Conservation (phyloP, 1,140 invertebrate genomes). For the Olivierus martensii region DNA sequence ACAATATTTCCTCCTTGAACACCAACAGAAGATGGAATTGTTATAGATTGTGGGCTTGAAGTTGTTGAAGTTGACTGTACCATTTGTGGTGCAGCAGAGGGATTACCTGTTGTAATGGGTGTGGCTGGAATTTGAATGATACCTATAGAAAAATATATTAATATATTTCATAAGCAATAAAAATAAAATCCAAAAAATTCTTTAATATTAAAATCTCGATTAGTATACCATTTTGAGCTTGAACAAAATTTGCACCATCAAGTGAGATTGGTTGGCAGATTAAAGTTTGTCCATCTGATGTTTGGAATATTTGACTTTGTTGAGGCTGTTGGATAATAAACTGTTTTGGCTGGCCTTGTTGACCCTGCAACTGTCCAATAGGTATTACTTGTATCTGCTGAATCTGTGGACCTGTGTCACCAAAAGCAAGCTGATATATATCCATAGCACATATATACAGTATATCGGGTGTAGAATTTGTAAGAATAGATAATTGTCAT, state of each 20-base stretch:
- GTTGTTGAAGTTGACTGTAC: slow-evolving; percentile 28
- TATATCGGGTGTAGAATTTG: too few relatives aligned
- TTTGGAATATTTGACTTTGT: slow-evolving; percentile 54
- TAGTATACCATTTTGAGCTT: slow-evolving; percentile 26
- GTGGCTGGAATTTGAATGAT: slow-evolving; percentile 27
- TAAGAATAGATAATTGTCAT: too few relatives aligned
- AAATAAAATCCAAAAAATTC: slow-evolving; percentile 15
- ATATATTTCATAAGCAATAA: slow-evolving; percentile 27
- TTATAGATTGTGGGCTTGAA: slow-evolving; percentile 39
- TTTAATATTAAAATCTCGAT: too few relatives aligned
- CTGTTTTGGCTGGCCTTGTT: slow-evolving; percentile 30
- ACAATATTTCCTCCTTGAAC: slow-evolving; percentile 43
- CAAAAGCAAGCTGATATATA: too few relatives aligned
- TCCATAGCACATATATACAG: too few relatives aligned
- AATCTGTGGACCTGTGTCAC: slow-evolving; percentile 30
- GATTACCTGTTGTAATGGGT: slow-evolving; percentile 7
- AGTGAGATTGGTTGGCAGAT: slow-evolving; percentile 68
- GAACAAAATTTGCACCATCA: slow-evolving; percentile 31
- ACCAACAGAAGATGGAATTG: slow-evolving; percentile 25
- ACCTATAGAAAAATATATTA: slow-evolving; percentile 6
- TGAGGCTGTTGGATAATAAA: slow-evolving; percentile 44
- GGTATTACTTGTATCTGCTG: slow-evolving; percentile 50
- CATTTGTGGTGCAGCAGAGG: slow-evolving; percentile 26
- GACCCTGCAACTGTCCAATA: slow-evolving; percentile 38
- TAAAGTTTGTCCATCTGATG: slow-evolving; percentile 82